phyloP scores from a whole-genome alignment of 2,113 vertebrate genomes.

The Apus apus region DNA sequence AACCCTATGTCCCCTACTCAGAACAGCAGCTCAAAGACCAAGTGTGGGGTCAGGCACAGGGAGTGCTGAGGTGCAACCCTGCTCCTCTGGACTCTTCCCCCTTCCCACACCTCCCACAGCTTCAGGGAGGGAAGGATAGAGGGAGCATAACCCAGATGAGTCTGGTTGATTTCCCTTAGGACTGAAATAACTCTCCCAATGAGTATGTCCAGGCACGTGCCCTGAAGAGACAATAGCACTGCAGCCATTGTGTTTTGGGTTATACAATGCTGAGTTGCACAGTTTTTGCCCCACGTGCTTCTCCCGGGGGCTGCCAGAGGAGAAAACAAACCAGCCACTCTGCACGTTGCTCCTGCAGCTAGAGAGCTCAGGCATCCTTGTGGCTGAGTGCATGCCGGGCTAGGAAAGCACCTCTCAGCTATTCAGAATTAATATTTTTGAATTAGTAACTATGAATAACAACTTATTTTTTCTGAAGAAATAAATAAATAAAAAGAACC shows the following conservation, averaged over 20 bases:
- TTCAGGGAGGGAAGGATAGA: neutral
- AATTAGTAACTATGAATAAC: neutral
- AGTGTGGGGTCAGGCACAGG: neutral
- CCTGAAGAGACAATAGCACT: neutral
- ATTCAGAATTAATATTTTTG: neutral
- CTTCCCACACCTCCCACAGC: neutral
- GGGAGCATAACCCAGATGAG: neutral
- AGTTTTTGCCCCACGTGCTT: fast-evolving
- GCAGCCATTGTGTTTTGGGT: neutral
- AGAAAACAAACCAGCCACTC: neutral
- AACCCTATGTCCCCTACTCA: neutral
- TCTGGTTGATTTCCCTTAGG: neutral
- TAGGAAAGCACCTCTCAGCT: neutral
- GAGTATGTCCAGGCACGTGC: fast-evolving
- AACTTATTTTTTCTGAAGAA: neutral
- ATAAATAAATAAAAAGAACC: neutral
- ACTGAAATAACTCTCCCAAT: neutral
- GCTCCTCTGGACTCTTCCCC: neutral
- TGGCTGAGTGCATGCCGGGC: fast-evolving
- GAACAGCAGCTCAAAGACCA: neutral
- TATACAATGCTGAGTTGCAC: neutral
- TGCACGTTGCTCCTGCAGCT: neutral
- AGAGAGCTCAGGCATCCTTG: neutral
- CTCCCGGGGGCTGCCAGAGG: neutral
- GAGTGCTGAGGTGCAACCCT: neutral